Evolutionary conservation across 2,797 vertebrate species (phyloP).

Genomic region (Epinephelus malabaricus): DNA sequence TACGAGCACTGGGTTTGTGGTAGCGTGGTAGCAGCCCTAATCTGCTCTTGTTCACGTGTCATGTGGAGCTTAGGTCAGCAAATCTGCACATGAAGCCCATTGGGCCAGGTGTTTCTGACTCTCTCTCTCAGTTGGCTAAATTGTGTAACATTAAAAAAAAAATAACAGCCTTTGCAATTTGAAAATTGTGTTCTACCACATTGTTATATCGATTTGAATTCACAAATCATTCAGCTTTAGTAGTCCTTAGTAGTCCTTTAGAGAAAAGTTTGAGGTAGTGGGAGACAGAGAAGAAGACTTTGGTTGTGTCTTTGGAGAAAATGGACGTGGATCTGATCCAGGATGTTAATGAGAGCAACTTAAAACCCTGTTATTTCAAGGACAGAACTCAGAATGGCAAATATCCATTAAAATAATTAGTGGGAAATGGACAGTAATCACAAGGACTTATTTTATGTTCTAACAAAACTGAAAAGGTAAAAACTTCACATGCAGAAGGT

Average conservation of each 20-base stretch:
- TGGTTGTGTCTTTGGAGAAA: slow-evolving; percentile 5
- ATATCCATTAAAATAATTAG: slow-evolving; percentile 26
- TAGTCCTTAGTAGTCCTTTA: background rate
- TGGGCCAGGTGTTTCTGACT: no score
- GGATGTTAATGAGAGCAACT: slow-evolving; percentile 7
- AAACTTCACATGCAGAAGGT: background rate
- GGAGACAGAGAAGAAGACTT: background rate
- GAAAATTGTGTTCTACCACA: no score
- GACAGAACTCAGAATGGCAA: slow-evolving; percentile 17
- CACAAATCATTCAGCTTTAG: no score
- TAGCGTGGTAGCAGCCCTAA: no score
- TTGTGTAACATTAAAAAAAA: no score
- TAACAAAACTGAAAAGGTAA: background rate
- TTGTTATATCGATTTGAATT: no score
- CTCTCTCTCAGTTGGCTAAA: no score
- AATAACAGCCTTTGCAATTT: no score
- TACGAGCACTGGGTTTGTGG: no score
- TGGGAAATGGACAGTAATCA: background rate
- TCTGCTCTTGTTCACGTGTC: no score
- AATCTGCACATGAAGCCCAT: no score
- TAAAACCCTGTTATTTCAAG: background rate
- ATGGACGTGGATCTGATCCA: slow-evolving; percentile 32
- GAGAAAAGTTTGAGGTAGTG: background rate
- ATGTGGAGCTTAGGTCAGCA: no score
- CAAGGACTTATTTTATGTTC: slow-evolving; percentile 8